Base-by-base conservation (phyloP, 2,797 vertebrate species). In the Chelon auratus region DNA sequence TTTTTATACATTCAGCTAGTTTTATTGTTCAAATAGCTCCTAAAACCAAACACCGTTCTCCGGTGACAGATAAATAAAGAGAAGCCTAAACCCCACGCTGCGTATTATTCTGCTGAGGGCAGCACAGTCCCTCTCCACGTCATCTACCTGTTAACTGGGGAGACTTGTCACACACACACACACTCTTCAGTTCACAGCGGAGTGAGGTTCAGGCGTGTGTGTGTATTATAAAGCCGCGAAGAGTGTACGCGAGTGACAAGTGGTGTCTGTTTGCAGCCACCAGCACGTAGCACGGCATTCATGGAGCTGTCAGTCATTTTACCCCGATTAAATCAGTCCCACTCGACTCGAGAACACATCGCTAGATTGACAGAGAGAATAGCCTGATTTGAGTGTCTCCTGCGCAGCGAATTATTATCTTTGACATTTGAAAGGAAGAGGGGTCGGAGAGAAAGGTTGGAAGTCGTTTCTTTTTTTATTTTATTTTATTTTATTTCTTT, bases 261-360 rank as follows among this genome's bases (percentile, higher is more conserved):
- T 75, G 10, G 15, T 73, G 72, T 74, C 51, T 78, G 72, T 77
- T 65, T 75, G 67, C 63, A 68, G 69, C 69, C 74, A 54, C 48
- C 53, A 47, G 67, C 68, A 78, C n/a, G 9, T 77, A 82, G 77
- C 81, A 69, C 56, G 72, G 50, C 72, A 67, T 77, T 75, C 78
- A 68, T 43, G 15, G 72, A 81, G 72, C 75, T 72, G 86, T 83
- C 86, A 82, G 62, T 88, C 81, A 86, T 77, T 73, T 67, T 26
- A 18, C 52, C 20, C 54, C 33, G 63, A 84, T 83, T 81, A 76
- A 74, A 77, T 78, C 71, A 42, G 65, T 50, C 69, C 55, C 77
- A 61, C 53, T 68, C 48, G 71, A 72, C 45, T 72, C 9, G 15
- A 36, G 3, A 69, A 26, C 24, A 26, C 24, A 4, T 3, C 24